These are phyloP conservation scores for Parnassius apollo DNA, from an alignment of 2,888 invertebrate genomes.

Conservation along the genomic window DNA sequence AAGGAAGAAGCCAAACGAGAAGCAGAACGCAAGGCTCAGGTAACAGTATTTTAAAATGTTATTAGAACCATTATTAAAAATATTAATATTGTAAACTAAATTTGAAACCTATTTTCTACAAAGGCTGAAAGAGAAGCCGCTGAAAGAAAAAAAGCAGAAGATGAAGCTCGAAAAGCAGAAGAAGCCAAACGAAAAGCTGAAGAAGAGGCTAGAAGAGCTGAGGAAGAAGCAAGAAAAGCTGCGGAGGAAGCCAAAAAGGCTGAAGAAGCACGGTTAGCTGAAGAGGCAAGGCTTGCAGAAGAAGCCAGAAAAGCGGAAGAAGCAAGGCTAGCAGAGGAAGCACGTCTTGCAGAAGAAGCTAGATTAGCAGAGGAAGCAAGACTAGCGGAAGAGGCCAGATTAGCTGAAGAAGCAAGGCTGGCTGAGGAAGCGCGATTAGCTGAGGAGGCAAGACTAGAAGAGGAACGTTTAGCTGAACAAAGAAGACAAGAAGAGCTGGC, in stretches of 20 bases:
- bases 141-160: slow-evolving; percentile 78
- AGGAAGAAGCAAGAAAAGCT: slow-evolving; percentile 53
- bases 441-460: slow-evolving; percentile 70
- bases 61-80: background rate
- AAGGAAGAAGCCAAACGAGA: slow-evolving; percentile 78
- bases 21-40: slow-evolving; percentile 73
- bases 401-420: slow-evolving; percentile 65
- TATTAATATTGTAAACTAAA: background rate
- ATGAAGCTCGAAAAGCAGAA: slow-evolving; percentile 76
- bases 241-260: slow-evolving; percentile 65
- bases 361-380: slow-evolving; percentile 58
- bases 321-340: slow-evolving; percentile 69
- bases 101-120: slow-evolving; percentile 23
- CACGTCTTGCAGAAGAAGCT: slow-evolving; percentile 61
- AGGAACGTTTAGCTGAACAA: slow-evolving; percentile 73
- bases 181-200: slow-evolving; percentile 76
- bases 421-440: slow-evolving; percentile 71
- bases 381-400: slow-evolving; percentile 71
- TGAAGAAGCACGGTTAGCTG: slow-evolving; percentile 68
- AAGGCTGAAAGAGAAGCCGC: slow-evolving; percentile 67
- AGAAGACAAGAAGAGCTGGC: slow-evolving; percentile 79
- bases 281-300: slow-evolving; percentile 66
- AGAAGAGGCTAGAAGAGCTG: slow-evolving; percentile 62
- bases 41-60: slow-evolving; percentile 37
- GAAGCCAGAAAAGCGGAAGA: slow-evolving; percentile 74